phyloP scores from a whole-genome alignment of 2,113 vertebrate genomes.

The Brienomyrus longianalis region DNA sequence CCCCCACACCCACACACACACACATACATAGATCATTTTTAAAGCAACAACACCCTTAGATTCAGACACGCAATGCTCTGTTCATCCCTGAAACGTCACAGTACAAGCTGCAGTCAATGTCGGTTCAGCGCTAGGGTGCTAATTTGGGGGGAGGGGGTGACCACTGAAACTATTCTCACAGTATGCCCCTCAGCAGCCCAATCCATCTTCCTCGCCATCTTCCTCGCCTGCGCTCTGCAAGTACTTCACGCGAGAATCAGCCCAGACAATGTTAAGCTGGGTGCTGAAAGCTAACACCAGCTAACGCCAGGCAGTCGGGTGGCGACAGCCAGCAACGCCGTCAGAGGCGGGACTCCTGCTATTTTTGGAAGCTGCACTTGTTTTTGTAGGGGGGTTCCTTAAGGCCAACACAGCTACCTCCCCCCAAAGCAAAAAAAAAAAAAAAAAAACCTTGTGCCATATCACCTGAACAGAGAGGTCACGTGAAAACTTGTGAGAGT shows the following conservation, averaged over 20 bases:
- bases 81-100: background rate
- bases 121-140: background rate
- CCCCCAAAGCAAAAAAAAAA: background rate
- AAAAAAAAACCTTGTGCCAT: background rate
- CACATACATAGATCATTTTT: background rate
- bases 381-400: background rate
- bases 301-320: background rate
- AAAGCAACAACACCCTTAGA: background rate
- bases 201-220: background rate
- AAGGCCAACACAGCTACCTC: background rate
- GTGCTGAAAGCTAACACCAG: background rate
- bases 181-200: background rate
- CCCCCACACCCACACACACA: background rate
- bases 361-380: background rate
- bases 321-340: background rate
- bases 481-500: background rate
- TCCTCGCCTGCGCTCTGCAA: background rate
- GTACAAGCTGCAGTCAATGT: background rate
- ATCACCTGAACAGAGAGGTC: background rate
- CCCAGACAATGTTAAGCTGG: background rate
- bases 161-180: background rate
- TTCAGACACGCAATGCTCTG: background rate
- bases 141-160: background rate
- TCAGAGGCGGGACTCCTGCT: background rate
- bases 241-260: background rate